These are phyloP conservation scores for Micrasema longulum DNA, from an alignment of 1,140 invertebrate genomes.

Conservation along the genomic window DNA sequence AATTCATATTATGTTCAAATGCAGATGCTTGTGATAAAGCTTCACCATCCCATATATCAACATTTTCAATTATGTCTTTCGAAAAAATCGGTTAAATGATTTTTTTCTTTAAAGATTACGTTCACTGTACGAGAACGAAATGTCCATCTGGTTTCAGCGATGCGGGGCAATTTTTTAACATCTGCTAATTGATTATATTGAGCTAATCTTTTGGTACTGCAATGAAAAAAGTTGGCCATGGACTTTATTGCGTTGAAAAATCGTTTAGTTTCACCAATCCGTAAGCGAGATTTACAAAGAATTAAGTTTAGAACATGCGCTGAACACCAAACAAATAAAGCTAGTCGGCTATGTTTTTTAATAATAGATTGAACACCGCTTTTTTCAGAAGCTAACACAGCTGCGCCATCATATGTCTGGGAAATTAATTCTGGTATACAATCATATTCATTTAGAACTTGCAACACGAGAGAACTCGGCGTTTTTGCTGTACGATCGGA, in stretches of 20 bases:
- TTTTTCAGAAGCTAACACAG: neutral
- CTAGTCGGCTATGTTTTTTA: conserved; percentile 36
- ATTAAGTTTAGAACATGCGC: conserved; percentile 42
- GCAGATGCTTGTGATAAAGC: too few relatives aligned
- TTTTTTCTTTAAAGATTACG: conserved; percentile 9
- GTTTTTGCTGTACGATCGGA: conserved; percentile 41
- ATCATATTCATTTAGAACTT: conserved; percentile 29
- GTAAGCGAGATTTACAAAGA: conserved; percentile 38
- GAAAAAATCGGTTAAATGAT: neutral
- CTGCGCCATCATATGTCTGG: conserved; percentile 49
- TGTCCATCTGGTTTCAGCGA: conserved; percentile 40
- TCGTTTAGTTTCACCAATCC: conserved; percentile 36
- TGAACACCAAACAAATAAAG: conserved; percentile 38
- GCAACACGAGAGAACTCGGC: conserved; percentile 15
- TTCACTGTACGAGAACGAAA: conserved; percentile 37
- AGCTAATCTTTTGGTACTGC: conserved; percentile 30
- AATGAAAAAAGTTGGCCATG: conserved; percentile 36
- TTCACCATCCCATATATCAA: too few relatives aligned
- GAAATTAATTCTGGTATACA: conserved; percentile 44
- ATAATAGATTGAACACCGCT: conserved; percentile 38
- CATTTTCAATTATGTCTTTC: too few relatives aligned
- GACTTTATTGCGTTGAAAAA: conserved; percentile 41
- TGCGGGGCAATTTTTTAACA: conserved; percentile 17
- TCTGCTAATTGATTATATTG: conserved; percentile 29
- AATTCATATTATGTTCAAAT: too few relatives aligned